phyloP scores from a whole-genome alignment of 2,113 vertebrate genomes.

The Pachypanchax playfairii region DNA sequence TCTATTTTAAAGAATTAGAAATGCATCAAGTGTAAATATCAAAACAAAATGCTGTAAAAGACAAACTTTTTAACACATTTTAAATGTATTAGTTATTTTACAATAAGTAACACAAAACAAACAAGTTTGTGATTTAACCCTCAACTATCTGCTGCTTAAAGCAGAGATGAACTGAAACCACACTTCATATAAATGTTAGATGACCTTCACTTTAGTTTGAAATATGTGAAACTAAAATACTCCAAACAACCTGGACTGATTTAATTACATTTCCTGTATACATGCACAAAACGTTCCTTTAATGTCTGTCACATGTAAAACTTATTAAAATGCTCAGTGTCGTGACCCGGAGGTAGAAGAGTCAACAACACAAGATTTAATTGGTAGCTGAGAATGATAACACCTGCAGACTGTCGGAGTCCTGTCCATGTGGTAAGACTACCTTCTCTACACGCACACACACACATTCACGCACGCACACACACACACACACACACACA shows the following conservation, averaged over 20 bases:
- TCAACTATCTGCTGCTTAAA: too few species aligned
- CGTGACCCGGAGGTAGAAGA: slow-evolving; percentile 82
- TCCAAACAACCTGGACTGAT: background rate
- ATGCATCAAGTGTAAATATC: too few species aligned
- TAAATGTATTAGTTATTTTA: too few species aligned
- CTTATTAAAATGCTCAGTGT: slow-evolving; percentile 79
- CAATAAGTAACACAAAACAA: too few species aligned
- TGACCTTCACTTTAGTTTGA: background rate
- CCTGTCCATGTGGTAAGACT: slow-evolving; percentile 85
- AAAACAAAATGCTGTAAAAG: too few species aligned
- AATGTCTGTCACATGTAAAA: slow-evolving; percentile 45
- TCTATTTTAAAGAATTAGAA: too few species aligned
- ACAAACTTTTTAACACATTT: too few species aligned
- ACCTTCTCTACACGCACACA: slow-evolving; percentile 73
- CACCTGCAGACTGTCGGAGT: slow-evolving; percentile 86
- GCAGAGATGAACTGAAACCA: background rate
- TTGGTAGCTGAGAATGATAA: slow-evolving; percentile 87
- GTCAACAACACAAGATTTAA: slow-evolving; percentile 84
- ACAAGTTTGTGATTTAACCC: too few species aligned
- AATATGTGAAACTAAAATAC: background rate
- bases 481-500: slow-evolving; percentile 8
- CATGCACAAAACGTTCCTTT: background rate
- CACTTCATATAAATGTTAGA: background rate
- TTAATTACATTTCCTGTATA: too few species aligned
- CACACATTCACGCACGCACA: slow-evolving; percentile 24